These are phyloP conservation scores for Drosophila simulans DNA, from an alignment of 1,140 invertebrate genomes.

Conservation along the genomic window DNA sequence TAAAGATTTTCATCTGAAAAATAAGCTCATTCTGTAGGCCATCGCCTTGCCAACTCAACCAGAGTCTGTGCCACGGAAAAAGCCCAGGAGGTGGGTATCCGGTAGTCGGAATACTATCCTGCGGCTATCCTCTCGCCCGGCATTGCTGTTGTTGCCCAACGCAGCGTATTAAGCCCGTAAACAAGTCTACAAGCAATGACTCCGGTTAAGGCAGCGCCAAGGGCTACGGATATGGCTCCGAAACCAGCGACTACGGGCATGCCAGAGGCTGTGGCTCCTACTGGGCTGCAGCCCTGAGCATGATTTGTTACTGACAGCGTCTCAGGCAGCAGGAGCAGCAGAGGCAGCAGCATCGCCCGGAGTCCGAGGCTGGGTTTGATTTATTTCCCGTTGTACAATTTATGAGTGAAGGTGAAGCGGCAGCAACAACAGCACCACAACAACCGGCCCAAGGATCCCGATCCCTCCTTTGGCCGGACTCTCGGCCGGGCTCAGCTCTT, in stretches of 20 bases:
- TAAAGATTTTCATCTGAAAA: background rate
- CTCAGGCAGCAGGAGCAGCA: constrained; percentile 62
- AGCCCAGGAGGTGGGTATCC: constrained; percentile 3
- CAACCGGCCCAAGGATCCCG: constrained; percentile 20
- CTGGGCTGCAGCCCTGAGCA: constrained; percentile 73
- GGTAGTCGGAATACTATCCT: constrained; percentile 5
- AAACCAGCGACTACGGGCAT: background rate
- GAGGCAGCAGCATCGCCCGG: constrained; percentile 11
- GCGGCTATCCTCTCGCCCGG: background rate
- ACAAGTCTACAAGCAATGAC: constrained; percentile 65
- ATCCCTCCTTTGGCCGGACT: constrained; percentile 23
- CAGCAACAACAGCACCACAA: constrained; percentile 30
- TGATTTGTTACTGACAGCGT: constrained; percentile 82
- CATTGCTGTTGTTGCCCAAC: constrained; percentile 9
- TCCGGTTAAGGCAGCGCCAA: constrained; percentile 34
- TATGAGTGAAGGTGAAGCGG: constrained; percentile 81
- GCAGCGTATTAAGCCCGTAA: constrained; percentile 74
- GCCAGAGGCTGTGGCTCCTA: constrained; percentile 39
- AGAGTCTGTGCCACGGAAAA: no score
- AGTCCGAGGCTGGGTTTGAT: constrained; percentile 75
- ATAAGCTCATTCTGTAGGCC: background rate
- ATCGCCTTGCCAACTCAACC: background rate
- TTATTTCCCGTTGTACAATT: constrained; percentile 81
- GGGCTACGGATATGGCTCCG: constrained; percentile 14
- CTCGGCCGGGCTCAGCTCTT: constrained; percentile 30